These are phyloP conservation scores for Sisyra terminalis DNA, from an alignment of 2,888 invertebrate genomes.

Conservation along the genomic window DNA sequence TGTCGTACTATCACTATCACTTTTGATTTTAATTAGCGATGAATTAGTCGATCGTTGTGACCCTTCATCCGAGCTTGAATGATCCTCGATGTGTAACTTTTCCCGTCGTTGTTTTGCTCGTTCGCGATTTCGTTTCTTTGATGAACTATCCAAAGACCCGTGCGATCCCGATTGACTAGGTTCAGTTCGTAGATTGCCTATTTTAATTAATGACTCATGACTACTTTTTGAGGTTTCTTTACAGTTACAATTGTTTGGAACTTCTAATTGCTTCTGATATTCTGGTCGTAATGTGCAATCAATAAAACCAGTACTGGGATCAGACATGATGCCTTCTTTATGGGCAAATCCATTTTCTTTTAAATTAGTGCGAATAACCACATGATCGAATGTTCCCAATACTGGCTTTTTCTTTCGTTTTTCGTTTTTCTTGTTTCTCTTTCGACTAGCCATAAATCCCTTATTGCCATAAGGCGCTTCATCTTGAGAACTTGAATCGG, in stretches of 20 bases:
- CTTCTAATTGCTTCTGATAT: slow-evolving; percentile 20
- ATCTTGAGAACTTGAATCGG: slow-evolving; percentile 34
- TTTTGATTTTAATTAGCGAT: slow-evolving; percentile 47
- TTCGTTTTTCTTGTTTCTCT: slow-evolving; percentile 21
- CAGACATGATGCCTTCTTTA: slow-evolving; percentile 34
- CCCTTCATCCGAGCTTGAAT: slow-evolving; percentile 54
- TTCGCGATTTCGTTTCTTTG: slow-evolving; percentile 37
- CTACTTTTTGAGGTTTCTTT: slow-evolving; percentile 21
- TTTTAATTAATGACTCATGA: slow-evolving; percentile 11
- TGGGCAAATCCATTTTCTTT: slow-evolving; percentile 12
- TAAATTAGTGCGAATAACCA: slow-evolving; percentile 29
- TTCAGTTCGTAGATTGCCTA: background rate
- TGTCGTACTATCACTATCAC: slow-evolving; percentile 45
- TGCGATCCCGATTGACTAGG: slow-evolving; percentile 24
- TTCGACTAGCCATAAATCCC: slow-evolving; percentile 8
- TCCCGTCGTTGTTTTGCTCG: slow-evolving; percentile 47
- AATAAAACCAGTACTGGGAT: slow-evolving; percentile 35
- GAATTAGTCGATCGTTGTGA: slow-evolving; percentile 49
- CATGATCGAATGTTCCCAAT: slow-evolving; percentile 47
- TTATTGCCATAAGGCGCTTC: slow-evolving; percentile 25
- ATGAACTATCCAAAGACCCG: slow-evolving; percentile 32
- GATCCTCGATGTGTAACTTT: slow-evolving; percentile 31
- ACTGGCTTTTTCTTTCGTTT: slow-evolving; percentile 32
- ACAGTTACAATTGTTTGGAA: background rate
- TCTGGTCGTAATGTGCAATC: slow-evolving; percentile 25